Evolutionary conservation across 92 coral and sea anemone genomes (phyloP), one percentile per base, ranked within the genome.

Genomic region (Hydrozoanthus gracilis): DNA sequence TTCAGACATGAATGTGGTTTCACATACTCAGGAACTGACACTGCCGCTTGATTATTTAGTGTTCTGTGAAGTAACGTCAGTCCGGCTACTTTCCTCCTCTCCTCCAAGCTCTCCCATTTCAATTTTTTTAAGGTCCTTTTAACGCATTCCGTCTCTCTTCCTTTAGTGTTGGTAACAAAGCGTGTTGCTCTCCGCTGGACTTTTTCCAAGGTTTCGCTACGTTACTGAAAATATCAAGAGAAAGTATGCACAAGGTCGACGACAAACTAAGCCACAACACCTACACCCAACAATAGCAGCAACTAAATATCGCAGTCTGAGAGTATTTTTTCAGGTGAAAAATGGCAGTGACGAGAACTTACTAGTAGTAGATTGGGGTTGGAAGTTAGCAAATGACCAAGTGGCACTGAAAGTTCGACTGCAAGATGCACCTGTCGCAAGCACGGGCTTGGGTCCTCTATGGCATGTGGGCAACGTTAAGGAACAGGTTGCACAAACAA

Each of bases 281-380:
- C 88, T 86, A 44, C 89, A 87, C 74, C 89, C 89, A 14, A 87
- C 89, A 78, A 7, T 61, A n/a, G 89, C 62, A 16, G 87, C 89
- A 2, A 87, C 87, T 35, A 20, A 39, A 4, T 77, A 55, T 8
- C 88, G 82, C 72, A 87, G 89, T 73, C 71, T 55, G 76, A 71
- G 89, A n/a, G 60, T 66, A 49, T 80, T 49, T 56, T 87, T 74
- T 6, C 88, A 87, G 89, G 87, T 87, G 27, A 88, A 87, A 56
- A 71, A 76, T 78, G 79, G 87, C 73, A 11, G 66, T 52, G 89
- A 75, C 18, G 49, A 77, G 54, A 58, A 69, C 68, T 69, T 78
- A 35, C 18, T 87, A 49, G 76, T 74, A 8, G 77, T 44, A 35
- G 89, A 87, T 48, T 87, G 89, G 89, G 89, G 87, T 39, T 87